Base-by-base conservation (phyloP, 2,888 invertebrate species). In the Eucera pruinosa region DNA sequence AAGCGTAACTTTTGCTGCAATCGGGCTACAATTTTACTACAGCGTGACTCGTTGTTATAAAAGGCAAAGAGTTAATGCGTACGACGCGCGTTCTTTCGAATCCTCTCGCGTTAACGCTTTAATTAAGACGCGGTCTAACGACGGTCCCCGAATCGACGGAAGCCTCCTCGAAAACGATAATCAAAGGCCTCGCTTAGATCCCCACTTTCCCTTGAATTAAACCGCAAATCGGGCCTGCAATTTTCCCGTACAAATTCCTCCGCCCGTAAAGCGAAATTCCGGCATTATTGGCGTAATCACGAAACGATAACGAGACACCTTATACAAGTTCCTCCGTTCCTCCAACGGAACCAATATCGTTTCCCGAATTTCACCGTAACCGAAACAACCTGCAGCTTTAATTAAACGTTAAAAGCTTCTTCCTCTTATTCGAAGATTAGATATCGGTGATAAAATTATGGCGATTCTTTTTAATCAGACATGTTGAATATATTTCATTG, bases 71-170 rank as follows among this genome's bases (percentile, higher is more conserved):
- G n/a, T 61, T 55, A 60, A 18, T 33, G 5, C 25, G n/a, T n/a
- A n/a, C n/a, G 52, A n/a, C 11, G 30, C 9, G 6, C n/a, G 58
- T 76, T 76, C 70, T 66, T 78, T 58, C 47, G 57, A 66, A 70
- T 78, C 66, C 45, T 18, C 61, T 78, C 73, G 67, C 58, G n/a
- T 47, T 39, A 48, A 69, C 47, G 76, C 55, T 78, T 62, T 70
- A 78, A 78, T 78, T 78, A 78, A 78, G 78, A 76, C 58, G 47
- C 57, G 27, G 43, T 33, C 61, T 43, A 76, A 61, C 70, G 52
- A 58, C 66, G 61, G 60, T 58, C 47, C 64, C n/a, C 36, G 48
- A 77, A 54, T 77, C 74, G 60, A n/a, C 47, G 25, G 54, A 15
- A 20, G 20, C 65, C 64, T 43, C 43, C 61, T 54, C 33, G 47